Conservation (phyloP, 2,888 invertebrate genomes). For the Helicoverpa assulta region DNA sequence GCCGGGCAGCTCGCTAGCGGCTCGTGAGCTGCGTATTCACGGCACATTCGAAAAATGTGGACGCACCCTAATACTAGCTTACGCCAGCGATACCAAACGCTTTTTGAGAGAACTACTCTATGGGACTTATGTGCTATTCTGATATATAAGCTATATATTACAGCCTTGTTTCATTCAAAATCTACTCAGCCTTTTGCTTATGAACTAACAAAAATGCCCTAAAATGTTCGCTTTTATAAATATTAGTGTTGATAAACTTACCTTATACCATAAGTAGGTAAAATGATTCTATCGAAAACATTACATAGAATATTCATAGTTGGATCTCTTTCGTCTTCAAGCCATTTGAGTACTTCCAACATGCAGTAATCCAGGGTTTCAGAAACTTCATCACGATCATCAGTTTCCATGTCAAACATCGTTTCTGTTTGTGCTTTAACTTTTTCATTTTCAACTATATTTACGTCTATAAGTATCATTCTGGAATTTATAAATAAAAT, state of each 20-base stretch:
- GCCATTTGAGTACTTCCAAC: conserved; percentile 92
- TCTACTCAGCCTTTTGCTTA: too few relatives aligned
- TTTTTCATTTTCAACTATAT: conserved; percentile 88
- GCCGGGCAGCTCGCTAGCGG: too few relatives aligned
- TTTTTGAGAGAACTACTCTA: too few relatives aligned
- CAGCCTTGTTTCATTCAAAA: too few relatives aligned
- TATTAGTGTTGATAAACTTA: conserved; percentile 55
- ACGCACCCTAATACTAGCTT: too few relatives aligned
- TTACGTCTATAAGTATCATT: conserved; percentile 93
- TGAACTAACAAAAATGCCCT: too few relatives aligned
- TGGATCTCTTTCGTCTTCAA: conserved; percentile 91
- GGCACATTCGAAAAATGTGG: too few relatives aligned
- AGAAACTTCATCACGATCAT: conserved; percentile 84
- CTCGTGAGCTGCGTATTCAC: too few relatives aligned
- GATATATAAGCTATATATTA: too few relatives aligned
- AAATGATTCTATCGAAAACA: conserved; percentile 94
- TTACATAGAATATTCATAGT: conserved; percentile 91
- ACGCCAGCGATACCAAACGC: too few relatives aligned
- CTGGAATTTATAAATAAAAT: conserved; percentile 80
- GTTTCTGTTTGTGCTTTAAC: conserved; percentile 81
- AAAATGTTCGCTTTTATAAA: too few relatives aligned
- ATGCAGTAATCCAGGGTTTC: conserved; percentile 94
- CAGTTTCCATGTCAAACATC: conserved; percentile 90
- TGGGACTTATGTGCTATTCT: too few relatives aligned
- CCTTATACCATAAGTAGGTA: conserved; percentile 95